phyloP scores from a whole-genome alignment of 2,888 invertebrate genomes.

The Drosophila phalerata region DNA sequence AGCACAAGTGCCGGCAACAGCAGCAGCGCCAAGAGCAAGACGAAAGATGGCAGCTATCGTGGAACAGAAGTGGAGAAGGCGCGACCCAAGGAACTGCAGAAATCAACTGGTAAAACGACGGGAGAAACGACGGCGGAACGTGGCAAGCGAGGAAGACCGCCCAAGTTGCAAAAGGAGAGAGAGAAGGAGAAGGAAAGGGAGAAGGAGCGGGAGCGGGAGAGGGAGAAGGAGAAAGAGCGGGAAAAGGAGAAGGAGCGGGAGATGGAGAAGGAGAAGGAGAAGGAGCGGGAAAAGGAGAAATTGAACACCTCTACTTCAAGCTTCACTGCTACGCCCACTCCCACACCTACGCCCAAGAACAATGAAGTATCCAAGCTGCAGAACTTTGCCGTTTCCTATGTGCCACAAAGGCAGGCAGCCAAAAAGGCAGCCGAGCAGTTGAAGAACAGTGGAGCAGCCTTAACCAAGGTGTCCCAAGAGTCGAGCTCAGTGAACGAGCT shows the following conservation, averaged over 20 bases:
- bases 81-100: conserved; percentile 63
- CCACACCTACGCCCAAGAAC: conserved; percentile 76
- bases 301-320: conserved; percentile 29
- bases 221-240: conserved; percentile 19
- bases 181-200: conserved; percentile 27
- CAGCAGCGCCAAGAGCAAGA: conserved; percentile 81
- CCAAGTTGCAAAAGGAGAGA: conserved; percentile 64
- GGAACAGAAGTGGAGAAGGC: conserved; percentile 59
- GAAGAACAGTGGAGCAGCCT: conserved; percentile 91
- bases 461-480: conserved; percentile 84
- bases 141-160: conserved; percentile 84
- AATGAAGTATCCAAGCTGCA: conserved; percentile 77
- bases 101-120: conserved; percentile 60
- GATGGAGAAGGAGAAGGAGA: conserved; percentile 73
- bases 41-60: conserved; percentile 34
- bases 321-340: conserved; percentile 5
- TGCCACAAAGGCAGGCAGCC: conserved; percentile 95
- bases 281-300: conserved; percentile 27
- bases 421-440: conserved; percentile 96
- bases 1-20: conserved; percentile 16
- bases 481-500: conserved; percentile 49
- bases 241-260: conserved; percentile 63
- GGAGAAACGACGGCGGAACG: conserved; percentile 69
- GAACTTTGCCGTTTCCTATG: conserved; percentile 91
- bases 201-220: conserved; percentile 71